Base-by-base conservation (phyloP, 2,888 invertebrate species). In the Phytoseiulus persimilis region DNA sequence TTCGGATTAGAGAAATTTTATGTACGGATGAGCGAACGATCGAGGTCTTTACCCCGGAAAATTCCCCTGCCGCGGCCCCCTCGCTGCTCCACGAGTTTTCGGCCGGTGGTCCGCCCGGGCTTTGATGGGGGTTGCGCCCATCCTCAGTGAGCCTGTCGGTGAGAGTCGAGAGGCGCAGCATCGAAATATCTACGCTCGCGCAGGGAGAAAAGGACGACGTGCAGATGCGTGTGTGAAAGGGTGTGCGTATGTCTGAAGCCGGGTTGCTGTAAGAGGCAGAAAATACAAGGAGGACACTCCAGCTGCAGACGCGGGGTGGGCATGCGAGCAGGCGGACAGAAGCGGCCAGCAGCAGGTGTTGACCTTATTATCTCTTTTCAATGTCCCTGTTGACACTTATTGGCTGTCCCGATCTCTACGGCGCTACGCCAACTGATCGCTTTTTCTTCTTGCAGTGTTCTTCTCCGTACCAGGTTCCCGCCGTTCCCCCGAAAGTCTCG, bases 361-460 rank as follows among this genome's bases (percentile, higher is more conserved):
- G 87, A 45, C 45, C 87, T 33, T 87, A 87, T 87, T 87, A 87
- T 87, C 87, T 87, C 87, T 87, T 87, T 87, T 87, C 87, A 87
- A 33, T 87, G 87, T 87, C 87, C 87, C 28, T 23, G 32, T 45
- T 87, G 87, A 87, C 87, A 87, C 87, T 45, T 87, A 87, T 87
- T 87, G 87, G 87, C 87, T 87, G 14, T 33, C 33, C 46, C 46
- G 46, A 28, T 65, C 65, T 28, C 23, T 2, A 23, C 23, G 28
- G 18, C 23, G 65, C 23, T 65, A 65, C 65, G 65, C 65, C 65
- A 65, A 65, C 65, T 18, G 65, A 65, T 65, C 65, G 65, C 65
- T 65, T 65, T 65, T 28, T 65, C 65, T 23, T 65, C 65, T 65
- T 23, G 65, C 65, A 65, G 65, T 65, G 65, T 65, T 65, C 65